phyloP scores from a whole-genome alignment of 1,140 invertebrate genomes.

The Aricia agestis region DNA sequence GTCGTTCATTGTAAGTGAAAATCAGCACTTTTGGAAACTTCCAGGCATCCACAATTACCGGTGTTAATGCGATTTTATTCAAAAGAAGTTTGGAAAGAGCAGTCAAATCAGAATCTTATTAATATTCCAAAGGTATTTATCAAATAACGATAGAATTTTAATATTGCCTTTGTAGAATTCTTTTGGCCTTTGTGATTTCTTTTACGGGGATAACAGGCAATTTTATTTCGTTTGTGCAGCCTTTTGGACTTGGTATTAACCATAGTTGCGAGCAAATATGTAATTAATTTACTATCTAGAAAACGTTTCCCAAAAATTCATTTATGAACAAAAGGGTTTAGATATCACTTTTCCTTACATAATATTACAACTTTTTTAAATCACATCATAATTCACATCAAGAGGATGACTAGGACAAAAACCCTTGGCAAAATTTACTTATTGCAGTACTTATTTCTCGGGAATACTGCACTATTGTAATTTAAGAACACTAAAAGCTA shows the following conservation, averaged over 20 bases:
- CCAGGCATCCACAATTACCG: conserved; percentile 20
- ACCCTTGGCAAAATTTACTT: too few relatives aligned
- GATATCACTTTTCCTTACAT: too few relatives aligned
- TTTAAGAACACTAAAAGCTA: too few relatives aligned
- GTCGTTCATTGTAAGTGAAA: conserved; percentile 64
- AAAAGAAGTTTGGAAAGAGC: conserved; percentile 20
- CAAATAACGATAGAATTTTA: conserved; percentile 17
- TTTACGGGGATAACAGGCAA: not conserved
- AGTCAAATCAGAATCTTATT: conserved; percentile 20
- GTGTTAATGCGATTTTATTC: conserved; percentile 24
- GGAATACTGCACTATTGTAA: too few relatives aligned
- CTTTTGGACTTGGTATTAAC: not conserved
- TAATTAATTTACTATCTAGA: too few relatives aligned
- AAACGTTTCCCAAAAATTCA: too few relatives aligned
- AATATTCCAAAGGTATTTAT: conserved; percentile 6
- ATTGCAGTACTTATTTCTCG: too few relatives aligned
- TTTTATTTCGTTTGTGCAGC: not conserved
- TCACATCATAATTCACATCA: too few relatives aligned
- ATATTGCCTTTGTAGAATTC: conserved; percentile 7
- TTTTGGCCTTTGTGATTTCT: conserved; percentile 7
- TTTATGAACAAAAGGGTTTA: too few relatives aligned
- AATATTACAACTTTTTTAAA: too few relatives aligned
- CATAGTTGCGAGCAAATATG: too few relatives aligned
- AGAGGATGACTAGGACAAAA: too few relatives aligned
- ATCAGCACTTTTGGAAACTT: conserved; percentile 47